Base-by-base conservation (phyloP, 1,140 invertebrate genomes). In the Vollenhovia emeryi region DNA sequence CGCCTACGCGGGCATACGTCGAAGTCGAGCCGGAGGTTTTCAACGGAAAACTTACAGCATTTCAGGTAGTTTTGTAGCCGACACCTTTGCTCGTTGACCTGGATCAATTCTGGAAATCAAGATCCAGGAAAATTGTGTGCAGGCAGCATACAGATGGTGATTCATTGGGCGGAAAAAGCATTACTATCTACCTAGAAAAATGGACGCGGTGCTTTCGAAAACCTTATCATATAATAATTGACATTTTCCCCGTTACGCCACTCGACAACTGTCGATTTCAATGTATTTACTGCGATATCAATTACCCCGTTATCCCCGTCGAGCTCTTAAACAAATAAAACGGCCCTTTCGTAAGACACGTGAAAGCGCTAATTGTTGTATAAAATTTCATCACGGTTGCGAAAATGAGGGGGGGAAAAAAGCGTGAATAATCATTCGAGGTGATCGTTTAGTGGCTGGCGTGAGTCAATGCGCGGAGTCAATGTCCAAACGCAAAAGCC, bases 111-210 rank as follows among this genome's bases (percentile, higher is more conserved):
- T 82, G 62, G 73, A 86, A 82, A 89, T 88, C 84, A 88, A 88
- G 87, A 76, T 68, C 71, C 33, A 84, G 87, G 86, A 90, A 87
- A 89, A 85, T 88, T 73, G 74, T 85, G 87, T 50, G 75, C 82
- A 87, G 57, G 71, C 64, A 84, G 55, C 73, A 84, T 89, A 88
- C 74, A 76, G 48, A 74, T 82, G 68, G 87, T 76, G 86, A 87
- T 74, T 73, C 87, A 88, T 88, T 88, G 86, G 84, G 52, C 43
- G 55, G 55, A 86, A 88, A n/a, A 87, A 84, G 71, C 71, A 59
- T 21, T 21, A 40, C 48, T 80, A 60, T 48, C 60, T 82, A 57
- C 27, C 48, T 71, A 64, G 75, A 40, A 79, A 85, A 79, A 52
- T 83, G 60, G 40, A 40, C 86, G 50, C 76, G 27, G 33, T 69